phyloP scores from a whole-genome alignment of 2,113 vertebrate species.

The Alosa alosa region DNA sequence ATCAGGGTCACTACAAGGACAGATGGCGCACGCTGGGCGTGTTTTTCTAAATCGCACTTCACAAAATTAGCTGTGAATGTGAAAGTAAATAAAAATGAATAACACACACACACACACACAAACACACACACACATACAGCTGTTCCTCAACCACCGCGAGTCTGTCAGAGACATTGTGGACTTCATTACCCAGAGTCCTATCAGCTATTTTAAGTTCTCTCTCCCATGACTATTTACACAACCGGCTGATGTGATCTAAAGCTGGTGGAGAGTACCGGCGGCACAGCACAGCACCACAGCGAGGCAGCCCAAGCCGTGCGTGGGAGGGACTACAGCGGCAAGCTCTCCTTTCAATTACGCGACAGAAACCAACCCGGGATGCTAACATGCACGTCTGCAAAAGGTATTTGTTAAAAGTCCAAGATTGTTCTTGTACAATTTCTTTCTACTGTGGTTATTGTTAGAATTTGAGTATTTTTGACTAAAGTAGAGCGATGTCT shows the following conservation, averaged over 20 bases:
- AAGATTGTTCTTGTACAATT: not conserved
- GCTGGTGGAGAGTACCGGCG: conserved; percentile 56
- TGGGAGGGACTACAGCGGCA: conserved; percentile 60
- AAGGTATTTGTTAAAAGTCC: conserved; percentile 34
- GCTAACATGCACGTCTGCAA: conserved; percentile 27
- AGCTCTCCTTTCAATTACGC: conserved; percentile 27
- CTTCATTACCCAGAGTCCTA: conserved; percentile 39
- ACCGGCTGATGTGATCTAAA: conserved; percentile 53
- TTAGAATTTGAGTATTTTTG: not conserved
- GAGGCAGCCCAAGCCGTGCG: conserved; percentile 52
- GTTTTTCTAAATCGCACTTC: conserved; percentile 30
- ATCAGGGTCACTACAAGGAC: conserved; percentile 38
- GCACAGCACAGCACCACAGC: conserved; percentile 61
- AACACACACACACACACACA: not conserved
- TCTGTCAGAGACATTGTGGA: not conserved
- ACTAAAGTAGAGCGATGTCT: not conserved
- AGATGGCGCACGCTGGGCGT: conserved; percentile 58
- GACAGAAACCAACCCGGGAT: conserved; percentile 29
- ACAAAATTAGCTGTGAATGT: conserved; percentile 7
- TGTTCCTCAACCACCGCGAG: not conserved
- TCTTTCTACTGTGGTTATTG: not conserved
- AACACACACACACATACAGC: not conserved
- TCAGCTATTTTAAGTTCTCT: conserved; percentile 33
- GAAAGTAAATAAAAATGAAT: not conserved
- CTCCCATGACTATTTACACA: conserved; percentile 38